These are phyloP conservation scores for Scatophagus argus DNA, from an alignment of 2,113 vertebrate genomes.

Conservation along the genomic window DNA sequence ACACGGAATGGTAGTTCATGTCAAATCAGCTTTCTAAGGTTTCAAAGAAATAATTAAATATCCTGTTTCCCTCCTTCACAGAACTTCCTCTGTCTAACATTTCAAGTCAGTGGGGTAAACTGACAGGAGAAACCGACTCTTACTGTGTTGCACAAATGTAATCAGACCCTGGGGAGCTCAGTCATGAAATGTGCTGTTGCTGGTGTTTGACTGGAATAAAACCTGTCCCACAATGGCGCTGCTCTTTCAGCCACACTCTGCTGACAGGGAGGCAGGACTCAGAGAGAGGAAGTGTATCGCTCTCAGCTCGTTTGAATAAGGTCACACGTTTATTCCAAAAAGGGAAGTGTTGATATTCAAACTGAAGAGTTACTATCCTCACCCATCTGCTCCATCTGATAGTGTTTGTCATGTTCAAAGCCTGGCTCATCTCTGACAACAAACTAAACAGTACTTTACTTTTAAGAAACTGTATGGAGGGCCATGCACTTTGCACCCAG, in stretches of 20 bases:
- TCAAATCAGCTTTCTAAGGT: not conserved
- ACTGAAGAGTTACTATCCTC: conserved; percentile 47
- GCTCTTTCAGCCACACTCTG: not conserved
- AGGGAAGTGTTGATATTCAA: conserved; percentile 71
- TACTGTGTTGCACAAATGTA: conserved; percentile 4
- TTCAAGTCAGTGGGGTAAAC: not conserved
- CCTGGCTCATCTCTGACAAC: conserved; percentile 19
- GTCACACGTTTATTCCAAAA: conserved; percentile 61
- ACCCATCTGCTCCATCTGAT: conserved; percentile 49
- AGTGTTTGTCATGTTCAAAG: conserved; percentile 23
- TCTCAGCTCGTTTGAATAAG: conserved; percentile 52
- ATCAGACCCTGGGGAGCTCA: conserved; percentile 8
- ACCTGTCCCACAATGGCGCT: not conserved
- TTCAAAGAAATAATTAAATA: not conserved
- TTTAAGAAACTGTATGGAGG: not conserved
- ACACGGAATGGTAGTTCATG: not conserved
- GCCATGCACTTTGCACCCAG: conserved; percentile 2
- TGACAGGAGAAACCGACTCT: conserved; percentile 14
- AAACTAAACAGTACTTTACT: conserved; percentile 25
- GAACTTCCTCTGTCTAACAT: not conserved
- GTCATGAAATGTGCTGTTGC: not conserved
- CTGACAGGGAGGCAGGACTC: conserved; percentile 25
- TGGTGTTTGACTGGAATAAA: conserved; percentile 10
- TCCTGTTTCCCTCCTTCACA: not conserved
- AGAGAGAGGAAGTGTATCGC: conserved; percentile 50